Evolutionary conservation across 1,140 invertebrate species (phyloP), one percentile per base, ranked within the genome.

Genomic region (Mycetomoellerius zeteki): DNA sequence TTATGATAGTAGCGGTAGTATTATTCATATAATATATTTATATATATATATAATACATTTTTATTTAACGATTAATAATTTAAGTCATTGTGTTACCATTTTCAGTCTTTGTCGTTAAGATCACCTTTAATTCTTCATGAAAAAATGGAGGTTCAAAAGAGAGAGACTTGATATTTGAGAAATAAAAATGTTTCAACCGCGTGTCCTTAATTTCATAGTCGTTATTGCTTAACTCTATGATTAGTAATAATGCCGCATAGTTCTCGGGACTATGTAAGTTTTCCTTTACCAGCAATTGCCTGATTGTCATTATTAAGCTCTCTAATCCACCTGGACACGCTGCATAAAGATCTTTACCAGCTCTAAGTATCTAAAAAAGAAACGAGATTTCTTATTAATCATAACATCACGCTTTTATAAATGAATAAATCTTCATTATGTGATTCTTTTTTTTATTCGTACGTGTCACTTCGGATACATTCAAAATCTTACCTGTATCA

Each of bases 281-380:
- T 3, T 88, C 69, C 5, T 69, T 62, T 3, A 89, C 21, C 24
- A 89, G 52, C 1, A 80, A 27, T 71, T 82, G 24, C 3, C 87
- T 89, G 27, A 43, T 52, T 12, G 12, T 60, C 7, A 82, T 56
- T 21, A 89, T 81, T 62, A 89, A 82, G 0, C n/a, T 27, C 6
- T 76, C 6, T 7, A 82, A 4, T 43, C 58, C 8, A 10, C 50
- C 14, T 1, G 21, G 33, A n/a, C 3, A 27, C n/a, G 16, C 24
- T 1, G 0, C 4, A 3, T 30, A 10, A 8, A 86, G 47, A 60
- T 24, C 10, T 16, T 80, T 52, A 8, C 88, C 75, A 71, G 65
- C 47, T 54, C n/a, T 50, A 27, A 82, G 62, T 4, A 89, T 52
- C 88, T 89, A n/a, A 82, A 86, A 37, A 82, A 86, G 10, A 43